Evolutionary conservation across 1,140 invertebrate species (phyloP).

Genomic region (Pogonomyrmex barbatus): DNA sequence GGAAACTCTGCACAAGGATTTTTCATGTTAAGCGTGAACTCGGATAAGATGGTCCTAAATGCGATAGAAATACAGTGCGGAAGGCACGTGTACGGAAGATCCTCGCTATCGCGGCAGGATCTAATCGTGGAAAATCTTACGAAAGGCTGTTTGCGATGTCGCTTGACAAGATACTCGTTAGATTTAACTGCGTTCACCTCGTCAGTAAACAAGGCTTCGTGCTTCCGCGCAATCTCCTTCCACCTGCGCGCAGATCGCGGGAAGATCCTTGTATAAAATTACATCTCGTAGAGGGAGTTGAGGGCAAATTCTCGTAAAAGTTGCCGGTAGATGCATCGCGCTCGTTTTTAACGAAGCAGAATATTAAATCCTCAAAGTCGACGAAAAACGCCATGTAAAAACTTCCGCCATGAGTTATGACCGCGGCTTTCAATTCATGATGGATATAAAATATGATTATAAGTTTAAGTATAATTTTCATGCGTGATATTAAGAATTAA

Average conservation of each 20-base stretch:
- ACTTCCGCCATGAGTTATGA: conserved; percentile 32
- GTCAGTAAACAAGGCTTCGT: conserved; percentile 41
- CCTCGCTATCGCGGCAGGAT: neutral
- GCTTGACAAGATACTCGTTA: conserved; percentile 25
- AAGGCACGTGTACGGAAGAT: neutral
- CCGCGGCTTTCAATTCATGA: conserved; percentile 49
- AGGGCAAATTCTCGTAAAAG: conserved; percentile 11
- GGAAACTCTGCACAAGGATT: neutral
- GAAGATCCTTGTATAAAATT: conserved; percentile 29
- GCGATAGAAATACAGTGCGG: conserved; percentile 3
- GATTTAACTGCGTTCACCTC: conserved; percentile 24
- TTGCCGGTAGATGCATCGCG: conserved; percentile 25
- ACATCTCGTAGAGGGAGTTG: neutral
- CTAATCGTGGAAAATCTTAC: conserved; percentile 43
- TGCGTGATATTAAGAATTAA: conserved; percentile 48
- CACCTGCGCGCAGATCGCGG: neutral
- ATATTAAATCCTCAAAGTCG: conserved; percentile 41
- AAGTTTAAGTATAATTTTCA: conserved; percentile 52
- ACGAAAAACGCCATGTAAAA: conserved; percentile 39
- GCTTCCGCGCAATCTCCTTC: conserved; percentile 19
- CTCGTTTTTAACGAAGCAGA: conserved; percentile 50
- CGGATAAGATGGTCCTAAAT: conserved; percentile 6
- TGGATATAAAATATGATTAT: conserved; percentile 35
- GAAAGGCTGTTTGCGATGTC: conserved; percentile 7
- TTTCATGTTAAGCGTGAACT: conserved; percentile 37